Evolutionary conservation across 1,140 invertebrate genomes (phyloP), one percentile per base, ranked within the genome.

Genomic region (Leptinotarsa texana): DNA sequence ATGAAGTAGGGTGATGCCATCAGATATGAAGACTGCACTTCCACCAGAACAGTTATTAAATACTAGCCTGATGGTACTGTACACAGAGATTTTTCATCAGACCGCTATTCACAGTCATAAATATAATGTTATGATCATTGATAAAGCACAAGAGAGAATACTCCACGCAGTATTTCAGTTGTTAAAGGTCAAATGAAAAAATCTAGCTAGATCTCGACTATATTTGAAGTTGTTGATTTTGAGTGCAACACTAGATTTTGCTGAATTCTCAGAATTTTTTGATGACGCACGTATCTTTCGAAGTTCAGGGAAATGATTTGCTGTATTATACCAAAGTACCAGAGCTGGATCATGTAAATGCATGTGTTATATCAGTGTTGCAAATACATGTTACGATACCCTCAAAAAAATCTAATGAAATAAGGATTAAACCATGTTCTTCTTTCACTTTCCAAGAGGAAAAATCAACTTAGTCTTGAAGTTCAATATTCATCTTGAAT

Each of bases 31-130:
- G 98, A 99, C 86, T 99, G 98, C 81, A 98, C 98, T 4, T 98
- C 95, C n/a, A 92, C 96, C 74, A 92, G 96, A 84, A 99, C 98
- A 13, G 88, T 98, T 65, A 92, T 99, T n/a, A 99, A 99, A 87
- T 99, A 99, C 82, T 99, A 99, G 98, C 99, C 98, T 62, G 98
- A 99, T 88, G 98, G 98, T 83, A 99, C 98, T 83, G 85, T 99
- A 63, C 93, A 99, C 66, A 88, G 98, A 83, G 98, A 99, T 88
- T 99, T 99, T 86, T 88, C 99, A 3, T 95, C 95, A 74, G 98
- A 99, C 86, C 98, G 98, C 1, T 97, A 99, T 88, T 87, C 99
- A 27, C 92, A 91, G 61, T 92, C 93, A 2, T 99, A 98, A 84
- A 21, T 21, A 21, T 21, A 97, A 94, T 88, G 97, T 99, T 0